Conservation (phyloP, 2,888 invertebrate genomes). For the Rosalia funebris region DNA sequence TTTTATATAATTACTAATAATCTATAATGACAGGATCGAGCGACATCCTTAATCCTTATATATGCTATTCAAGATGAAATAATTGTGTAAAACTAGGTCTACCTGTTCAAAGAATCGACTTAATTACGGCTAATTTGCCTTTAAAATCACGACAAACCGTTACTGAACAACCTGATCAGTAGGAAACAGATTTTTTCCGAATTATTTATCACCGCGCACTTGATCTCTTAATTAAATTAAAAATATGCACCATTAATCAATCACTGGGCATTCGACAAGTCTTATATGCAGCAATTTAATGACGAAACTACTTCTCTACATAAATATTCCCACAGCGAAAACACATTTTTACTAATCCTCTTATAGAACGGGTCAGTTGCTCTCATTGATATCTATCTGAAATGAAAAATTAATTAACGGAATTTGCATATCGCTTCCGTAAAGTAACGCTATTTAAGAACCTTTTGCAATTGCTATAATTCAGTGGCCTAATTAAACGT, state of each 20-base stretch:
- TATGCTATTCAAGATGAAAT: too few relatives aligned
- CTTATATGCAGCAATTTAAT: not conserved
- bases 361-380: not conserved
- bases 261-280: not conserved
- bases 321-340: not conserved
- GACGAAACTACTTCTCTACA: not conserved
- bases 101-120: not conserved
- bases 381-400: conserved; percentile 7
- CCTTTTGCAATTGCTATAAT: conserved; percentile 16
- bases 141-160: not conserved
- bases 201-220: not conserved
- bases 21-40: too few relatives aligned
- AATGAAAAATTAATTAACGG: conserved; percentile 13
- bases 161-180: not conserved
- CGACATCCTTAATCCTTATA: too few relatives aligned
- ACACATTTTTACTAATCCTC: not conserved
- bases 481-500: conserved; percentile 22
- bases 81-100: not conserved
- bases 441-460: conserved; percentile 12
- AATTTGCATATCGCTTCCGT: conserved; percentile 19
- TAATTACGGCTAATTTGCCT: not conserved
- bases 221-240: not conserved
- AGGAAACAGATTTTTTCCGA: not conserved
- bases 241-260: not conserved
- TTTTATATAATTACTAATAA: too few relatives aligned